Evolutionary conservation across 2,888 invertebrate species (phyloP).

Genomic region (Archips crataeganus): DNA sequence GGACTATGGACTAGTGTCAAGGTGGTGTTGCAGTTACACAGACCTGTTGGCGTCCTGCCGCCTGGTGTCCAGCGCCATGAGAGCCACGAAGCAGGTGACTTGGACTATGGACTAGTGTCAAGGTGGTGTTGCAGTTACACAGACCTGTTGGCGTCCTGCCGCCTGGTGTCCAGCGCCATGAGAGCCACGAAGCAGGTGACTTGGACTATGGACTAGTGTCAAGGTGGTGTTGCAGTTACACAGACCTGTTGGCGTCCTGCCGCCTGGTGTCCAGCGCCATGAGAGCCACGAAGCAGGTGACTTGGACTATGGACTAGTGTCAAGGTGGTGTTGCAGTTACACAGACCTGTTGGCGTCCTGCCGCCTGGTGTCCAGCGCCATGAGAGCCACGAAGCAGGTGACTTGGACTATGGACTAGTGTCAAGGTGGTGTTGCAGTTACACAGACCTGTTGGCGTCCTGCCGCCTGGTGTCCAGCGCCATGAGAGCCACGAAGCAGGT

Average conservation of each 20-base stretch:
- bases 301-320: constrained; percentile 89
- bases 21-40: too few relatives aligned
- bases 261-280: constrained; percentile 93
- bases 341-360: constrained; percentile 86
- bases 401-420: constrained; percentile 92
- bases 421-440: too few relatives aligned
- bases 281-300: constrained; percentile 97
- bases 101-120: constrained; percentile 86
- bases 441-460: constrained; percentile 83
- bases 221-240: too few relatives aligned
- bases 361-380: constrained; percentile 93
- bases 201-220: constrained; percentile 87
- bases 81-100: constrained; percentile 97
- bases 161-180: constrained; percentile 92
- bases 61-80: constrained; percentile 93
- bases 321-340: too few relatives aligned
- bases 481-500: constrained; percentile 98
- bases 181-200: constrained; percentile 98
- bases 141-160: constrained; percentile 88
- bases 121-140: too few relatives aligned
- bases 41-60: constrained; percentile 88
- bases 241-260: constrained; percentile 86
- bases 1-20: constrained; percentile 72
- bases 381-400: constrained; percentile 96
- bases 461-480: constrained; percentile 93